A percentile compares a stretch with the other conserved stretches of the same genome.
Conservation (phyloP, 1,140 invertebrate genomes). For the Nephila pilipes region DNA sequence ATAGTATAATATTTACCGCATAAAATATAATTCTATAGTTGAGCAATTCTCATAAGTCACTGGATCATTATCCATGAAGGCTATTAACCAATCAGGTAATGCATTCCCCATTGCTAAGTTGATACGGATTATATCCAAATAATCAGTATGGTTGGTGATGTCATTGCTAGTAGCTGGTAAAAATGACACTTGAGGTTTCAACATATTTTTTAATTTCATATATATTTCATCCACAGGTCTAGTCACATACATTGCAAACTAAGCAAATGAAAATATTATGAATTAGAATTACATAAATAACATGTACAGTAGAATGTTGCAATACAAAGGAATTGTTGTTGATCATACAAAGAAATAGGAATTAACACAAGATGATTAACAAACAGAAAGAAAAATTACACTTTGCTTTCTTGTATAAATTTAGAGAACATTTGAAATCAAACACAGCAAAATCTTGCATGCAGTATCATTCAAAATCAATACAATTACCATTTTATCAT, state of each 20-base stretch:
- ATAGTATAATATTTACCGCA: constrained; percentile 37
- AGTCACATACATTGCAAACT: constrained; percentile 69
- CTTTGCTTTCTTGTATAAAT: no score
- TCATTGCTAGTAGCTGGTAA: constrained; percentile 14
- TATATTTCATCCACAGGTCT: constrained; percentile 66
- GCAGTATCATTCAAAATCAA: no score
- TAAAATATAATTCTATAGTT: constrained; percentile 53
- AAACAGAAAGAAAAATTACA: no score
- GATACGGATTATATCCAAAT: constrained; percentile 47
- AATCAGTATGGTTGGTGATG: constrained; percentile 46
- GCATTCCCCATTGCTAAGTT: constrained; percentile 24
- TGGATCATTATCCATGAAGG: constrained; percentile 14
- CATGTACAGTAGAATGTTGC: no score
- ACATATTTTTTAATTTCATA: constrained; percentile 42
- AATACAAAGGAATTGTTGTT: no score
- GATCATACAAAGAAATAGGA: no score
- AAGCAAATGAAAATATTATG: background rate
- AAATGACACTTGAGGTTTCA: constrained; percentile 68
- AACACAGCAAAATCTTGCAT: no score
- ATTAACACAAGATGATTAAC: no score
- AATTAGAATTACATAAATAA: no score
- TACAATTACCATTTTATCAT: no score
- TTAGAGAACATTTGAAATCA: no score
- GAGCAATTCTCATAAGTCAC: constrained; percentile 50
- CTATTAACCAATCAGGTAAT: constrained; percentile 61